Base-by-base conservation (phyloP, 2,888 invertebrate genomes). In the Amphimallon solstitiale region DNA sequence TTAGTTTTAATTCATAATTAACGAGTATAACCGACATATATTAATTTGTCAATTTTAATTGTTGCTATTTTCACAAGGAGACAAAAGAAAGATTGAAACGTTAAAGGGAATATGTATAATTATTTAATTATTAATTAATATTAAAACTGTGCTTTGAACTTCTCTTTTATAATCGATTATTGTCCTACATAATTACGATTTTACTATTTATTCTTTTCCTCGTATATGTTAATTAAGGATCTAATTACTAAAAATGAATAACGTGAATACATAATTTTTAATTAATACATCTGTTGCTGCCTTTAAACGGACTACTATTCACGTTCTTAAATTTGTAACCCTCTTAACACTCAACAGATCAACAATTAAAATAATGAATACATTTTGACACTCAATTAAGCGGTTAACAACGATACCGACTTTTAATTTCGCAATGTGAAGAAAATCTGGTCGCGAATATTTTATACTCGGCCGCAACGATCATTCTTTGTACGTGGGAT, bases 331-430 rank as follows among this genome's bases (percentile, higher is more conserved):
- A 59, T 43, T 59, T 43, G 29, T 45, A 40, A 45, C 56, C 56
- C 56, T 43, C 56, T 59, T 59, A 43, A 45, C 56, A 34, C 43
- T 59, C 43, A 59, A 45, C 40, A 43, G 56, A 43, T 59, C 56
- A 59, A 59, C 56, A 59, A 59, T 59, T 59, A 59, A 59, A 59
- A 59, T 59, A 59, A 59, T 59, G 56, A 59, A 59, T 59, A 59
- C 56, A 43, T 59, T 59, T 43, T 43, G 56, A 56, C 56, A 56
- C 56, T 56, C 56, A 56, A 56, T 56, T 56, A 56, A 23, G 12
- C 56, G 43, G 56, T 56, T 56, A 56, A 56, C 40, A 56, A 56
- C 56, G 56, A 56, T 40, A 29, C 17, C 23, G 56, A 40, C 56
- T 56, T 40, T 56, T 56, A 56, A 56, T 56, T 56, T 56, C 29